Evolutionary conservation across 1,140 invertebrate genomes (phyloP).

Genomic region (Ericerus pela): DNA sequence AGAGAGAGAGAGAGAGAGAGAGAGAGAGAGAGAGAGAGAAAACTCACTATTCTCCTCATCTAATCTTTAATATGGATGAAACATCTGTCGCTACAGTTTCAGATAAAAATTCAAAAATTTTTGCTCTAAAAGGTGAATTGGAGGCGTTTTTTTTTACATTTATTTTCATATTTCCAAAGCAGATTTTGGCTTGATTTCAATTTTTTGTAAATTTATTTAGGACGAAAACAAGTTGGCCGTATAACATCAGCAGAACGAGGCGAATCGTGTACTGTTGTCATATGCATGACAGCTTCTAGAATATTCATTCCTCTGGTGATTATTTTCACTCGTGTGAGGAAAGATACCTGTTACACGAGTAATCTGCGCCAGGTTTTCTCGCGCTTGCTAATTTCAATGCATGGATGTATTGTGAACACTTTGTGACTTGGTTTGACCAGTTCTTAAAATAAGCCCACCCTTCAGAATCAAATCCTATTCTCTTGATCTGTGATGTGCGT

Average conservation of each 20-base stretch:
- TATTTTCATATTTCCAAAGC: no score
- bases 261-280: constrained; percentile 28
- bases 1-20: no score
- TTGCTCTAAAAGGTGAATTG: no score
- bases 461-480: constrained; percentile 23
- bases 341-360: no score
- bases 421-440: constrained; percentile 24
- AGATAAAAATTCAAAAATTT: constrained; percentile 23
- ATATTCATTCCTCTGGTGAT: constrained; percentile 29
- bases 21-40: no score
- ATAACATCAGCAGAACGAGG: constrained; percentile 29
- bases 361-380: no score
- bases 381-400: no score
- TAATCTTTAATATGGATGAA: constrained; percentile 30
- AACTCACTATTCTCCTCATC: no score
- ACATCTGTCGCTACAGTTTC: constrained; percentile 25
- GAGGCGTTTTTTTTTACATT: no score
- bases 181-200: no score
- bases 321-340: constrained; percentile 28
- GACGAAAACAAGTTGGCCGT: constrained; percentile 28
- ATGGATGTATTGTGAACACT: not conserved
- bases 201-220: no score
- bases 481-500: constrained; percentile 28
- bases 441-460: constrained; percentile 26
- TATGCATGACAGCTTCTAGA: constrained; percentile 30